Evolutionary conservation across 2,888 invertebrate species (phyloP).

Genomic region (Cancer borealis): DNA sequence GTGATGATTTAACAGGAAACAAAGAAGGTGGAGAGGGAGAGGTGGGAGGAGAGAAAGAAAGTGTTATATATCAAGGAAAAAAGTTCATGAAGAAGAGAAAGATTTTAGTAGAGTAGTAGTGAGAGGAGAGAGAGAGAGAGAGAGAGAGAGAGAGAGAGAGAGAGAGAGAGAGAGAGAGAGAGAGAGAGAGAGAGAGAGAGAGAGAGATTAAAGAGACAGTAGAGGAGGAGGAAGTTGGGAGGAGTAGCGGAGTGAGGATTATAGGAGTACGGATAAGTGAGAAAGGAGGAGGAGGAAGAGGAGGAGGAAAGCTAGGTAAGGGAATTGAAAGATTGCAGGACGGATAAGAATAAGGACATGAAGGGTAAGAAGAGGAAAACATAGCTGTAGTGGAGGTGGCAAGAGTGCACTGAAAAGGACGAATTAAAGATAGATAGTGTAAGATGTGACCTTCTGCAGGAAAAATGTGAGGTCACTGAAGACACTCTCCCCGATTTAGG

Average conservation of each 20-base stretch:
- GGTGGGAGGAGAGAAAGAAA: background rate
- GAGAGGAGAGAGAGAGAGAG: background rate
- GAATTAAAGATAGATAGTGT: background rate
- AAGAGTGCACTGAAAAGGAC: background rate
- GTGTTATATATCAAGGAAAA: background rate
- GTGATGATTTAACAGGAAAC: background rate
- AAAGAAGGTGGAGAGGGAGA: background rate
- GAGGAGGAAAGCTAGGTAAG: background rate
- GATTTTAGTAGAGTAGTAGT: background rate
- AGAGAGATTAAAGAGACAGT: background rate
- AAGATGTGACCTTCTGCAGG: background rate
- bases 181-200: background rate
- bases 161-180: background rate
- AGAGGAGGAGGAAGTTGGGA: background rate
- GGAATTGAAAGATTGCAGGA: slow-evolving; percentile 1
- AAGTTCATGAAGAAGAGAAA: background rate
- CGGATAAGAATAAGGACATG: background rate
- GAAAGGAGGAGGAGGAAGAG: background rate
- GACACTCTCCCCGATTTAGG: background rate
- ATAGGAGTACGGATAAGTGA: background rate
- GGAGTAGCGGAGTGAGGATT: background rate
- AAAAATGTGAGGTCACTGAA: background rate
- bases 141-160: background rate
- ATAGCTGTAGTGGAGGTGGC: background rate
- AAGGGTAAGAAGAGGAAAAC: background rate